Evolutionary conservation across 1,140 invertebrate species (phyloP).

Genomic region (Pseudoatta argentina): DNA sequence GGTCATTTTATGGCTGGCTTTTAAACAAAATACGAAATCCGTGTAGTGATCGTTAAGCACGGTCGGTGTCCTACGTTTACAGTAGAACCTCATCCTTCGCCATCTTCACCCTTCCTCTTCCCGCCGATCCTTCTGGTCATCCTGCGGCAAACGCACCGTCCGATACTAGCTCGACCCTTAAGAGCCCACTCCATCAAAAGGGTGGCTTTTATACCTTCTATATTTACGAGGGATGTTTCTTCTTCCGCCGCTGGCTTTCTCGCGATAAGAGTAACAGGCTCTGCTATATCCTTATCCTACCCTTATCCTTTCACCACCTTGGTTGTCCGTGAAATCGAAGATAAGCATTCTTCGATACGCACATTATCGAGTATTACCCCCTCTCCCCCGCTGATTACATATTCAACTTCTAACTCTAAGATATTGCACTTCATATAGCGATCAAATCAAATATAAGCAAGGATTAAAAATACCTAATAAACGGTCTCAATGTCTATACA

Average conservation of each 20-base stretch:
- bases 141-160: constrained; percentile 75
- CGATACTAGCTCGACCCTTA: constrained; percentile 81
- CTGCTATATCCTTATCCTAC: constrained; percentile 68
- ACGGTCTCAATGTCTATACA: neutral
- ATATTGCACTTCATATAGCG: constrained; percentile 13
- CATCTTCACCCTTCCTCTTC: neutral
- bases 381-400: constrained; percentile 38
- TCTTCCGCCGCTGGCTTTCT: constrained; percentile 80
- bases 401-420: constrained; percentile 23
- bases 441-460: constrained; percentile 16
- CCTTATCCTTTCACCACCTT: constrained; percentile 43
- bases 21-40: constrained; percentile 83
- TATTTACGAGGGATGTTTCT: constrained; percentile 85
- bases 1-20: constrained; percentile 80
- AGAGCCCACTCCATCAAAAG: constrained; percentile 85
- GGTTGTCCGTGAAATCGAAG: constrained; percentile 52
- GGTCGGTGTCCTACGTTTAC: constrained; percentile 68
- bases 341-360: constrained; percentile 51
- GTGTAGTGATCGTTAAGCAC: constrained; percentile 83
- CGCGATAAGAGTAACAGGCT: constrained; percentile 83
- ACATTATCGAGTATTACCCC: constrained; percentile 53
- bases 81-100: constrained; percentile 29
- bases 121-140: constrained; percentile 78
- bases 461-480: neutral
- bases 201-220: constrained; percentile 84